These are phyloP conservation scores for Alviniconcha marisindica DNA, from an alignment of 1,140 invertebrate genomes.

Conservation along the genomic window DNA sequence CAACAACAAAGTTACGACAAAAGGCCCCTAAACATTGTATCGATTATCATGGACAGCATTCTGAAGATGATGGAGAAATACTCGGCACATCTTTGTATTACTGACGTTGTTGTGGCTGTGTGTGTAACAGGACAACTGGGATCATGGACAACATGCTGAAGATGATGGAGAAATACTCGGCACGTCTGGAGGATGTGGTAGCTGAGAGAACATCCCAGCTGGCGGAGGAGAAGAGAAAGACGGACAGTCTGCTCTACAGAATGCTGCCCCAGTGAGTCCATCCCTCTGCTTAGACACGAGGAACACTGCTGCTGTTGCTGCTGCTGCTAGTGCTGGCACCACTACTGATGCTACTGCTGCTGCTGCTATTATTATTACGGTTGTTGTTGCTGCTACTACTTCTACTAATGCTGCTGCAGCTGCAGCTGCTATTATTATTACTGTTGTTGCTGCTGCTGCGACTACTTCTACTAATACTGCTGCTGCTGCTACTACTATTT, in stretches of 20 bases:
- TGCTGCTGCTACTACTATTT: too few relatives aligned
- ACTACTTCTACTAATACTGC: too few relatives aligned
- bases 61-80: conserved; percentile 97
- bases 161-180: conserved; percentile 96
- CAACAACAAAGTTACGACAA: too few relatives aligned
- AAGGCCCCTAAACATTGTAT: too few relatives aligned
- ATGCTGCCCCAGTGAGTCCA: conserved; percentile 89
- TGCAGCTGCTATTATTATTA: too few relatives aligned
- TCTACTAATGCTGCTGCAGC: too few relatives aligned
- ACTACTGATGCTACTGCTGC: too few relatives aligned
- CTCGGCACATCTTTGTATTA: conserved; percentile 80
- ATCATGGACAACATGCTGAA: conserved; percentile 97
- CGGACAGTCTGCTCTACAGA: conserved; percentile 91
- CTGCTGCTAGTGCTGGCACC: background rate
- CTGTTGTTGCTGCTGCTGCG: too few relatives aligned
- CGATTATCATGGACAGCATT: conserved; percentile 97
- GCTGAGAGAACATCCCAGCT: conserved; percentile 90
- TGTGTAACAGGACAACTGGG: conserved; percentile 88
- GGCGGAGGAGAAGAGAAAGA: conserved; percentile 94
- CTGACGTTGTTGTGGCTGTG: background rate
- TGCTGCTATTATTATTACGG: too few relatives aligned
- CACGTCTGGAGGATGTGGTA: conserved; percentile 93
- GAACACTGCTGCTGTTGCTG: background rate
- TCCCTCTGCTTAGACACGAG: too few relatives aligned
- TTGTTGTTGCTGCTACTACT: too few relatives aligned